These are phyloP conservation scores for Panopea generosa DNA, from an alignment of 2,888 invertebrate genomes.

Conservation along the genomic window DNA sequence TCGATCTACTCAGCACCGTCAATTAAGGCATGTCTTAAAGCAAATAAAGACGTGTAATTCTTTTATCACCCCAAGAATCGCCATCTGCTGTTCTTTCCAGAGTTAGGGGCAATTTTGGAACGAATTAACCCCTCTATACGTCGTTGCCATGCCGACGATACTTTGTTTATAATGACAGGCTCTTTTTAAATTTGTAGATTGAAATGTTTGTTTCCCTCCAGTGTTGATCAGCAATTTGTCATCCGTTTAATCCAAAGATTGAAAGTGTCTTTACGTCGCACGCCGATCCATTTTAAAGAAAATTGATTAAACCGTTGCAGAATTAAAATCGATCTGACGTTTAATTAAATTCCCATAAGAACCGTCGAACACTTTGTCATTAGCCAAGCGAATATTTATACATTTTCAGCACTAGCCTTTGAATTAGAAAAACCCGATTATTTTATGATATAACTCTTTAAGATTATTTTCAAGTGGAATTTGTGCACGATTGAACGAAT, in stretches of 20 bases:
- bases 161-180: conserved; percentile 22
- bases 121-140: conserved; percentile 18
- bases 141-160: conserved; percentile 12
- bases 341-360: too few species aligned
- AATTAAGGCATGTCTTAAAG: conserved; percentile 26
- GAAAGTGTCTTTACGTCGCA: conserved; percentile 28
- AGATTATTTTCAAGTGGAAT: too few species aligned
- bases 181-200: conserved; percentile 9
- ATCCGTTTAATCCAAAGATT: conserved; percentile 34
- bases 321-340: too few species aligned
- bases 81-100: conserved; percentile 40
- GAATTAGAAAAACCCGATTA: too few species aligned
- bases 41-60: conserved; percentile 43
- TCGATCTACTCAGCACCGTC: conserved; percentile 24
- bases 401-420: too few species aligned
- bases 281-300: conserved; percentile 1
- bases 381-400: too few species aligned
- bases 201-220: conserved; percentile 19
- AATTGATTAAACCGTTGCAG: conserved; percentile 7
- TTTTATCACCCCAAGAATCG: conserved; percentile 16
- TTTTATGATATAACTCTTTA: too few species aligned
- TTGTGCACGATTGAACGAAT: too few species aligned
- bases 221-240: conserved; percentile 27
- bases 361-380: too few species aligned
- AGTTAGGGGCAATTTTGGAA: conserved; percentile 35